A percentile compares a stretch with the other conserved stretches of the same genome.
Conservation (phyloP, 2,797 vertebrate genomes). For the Falco berigora region DNA sequence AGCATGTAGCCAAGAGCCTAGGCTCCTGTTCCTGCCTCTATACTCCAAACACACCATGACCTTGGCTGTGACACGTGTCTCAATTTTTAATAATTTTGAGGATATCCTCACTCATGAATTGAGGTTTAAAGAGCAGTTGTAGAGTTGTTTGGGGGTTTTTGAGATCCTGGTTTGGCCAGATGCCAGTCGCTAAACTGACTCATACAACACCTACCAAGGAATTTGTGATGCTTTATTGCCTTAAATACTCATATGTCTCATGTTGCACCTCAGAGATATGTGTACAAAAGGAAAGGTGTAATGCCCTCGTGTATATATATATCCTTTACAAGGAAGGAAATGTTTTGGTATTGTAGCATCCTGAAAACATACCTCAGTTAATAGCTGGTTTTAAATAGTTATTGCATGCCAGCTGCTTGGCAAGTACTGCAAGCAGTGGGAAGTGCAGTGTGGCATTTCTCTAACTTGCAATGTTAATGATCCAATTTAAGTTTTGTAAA, state of each 20-base stretch:
- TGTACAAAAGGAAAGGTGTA: background rate
- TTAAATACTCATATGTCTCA: background rate
- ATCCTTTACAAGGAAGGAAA: background rate
- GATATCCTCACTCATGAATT: background rate
- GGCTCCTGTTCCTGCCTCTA: background rate
- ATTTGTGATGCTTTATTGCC: background rate
- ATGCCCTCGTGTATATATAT: background rate
- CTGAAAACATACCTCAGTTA: background rate
- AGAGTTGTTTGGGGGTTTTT: background rate
- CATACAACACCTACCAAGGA: background rate
- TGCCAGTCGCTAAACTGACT: background rate
- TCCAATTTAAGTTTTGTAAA: slow-evolving; percentile 34
- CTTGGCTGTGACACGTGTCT: background rate
- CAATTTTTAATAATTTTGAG: background rate
- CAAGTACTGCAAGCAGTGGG: background rate
- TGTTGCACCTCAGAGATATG: background rate
- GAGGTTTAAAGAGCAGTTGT: background rate
- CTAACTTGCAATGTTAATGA: slow-evolving; percentile 58
- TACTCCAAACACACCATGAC: background rate
- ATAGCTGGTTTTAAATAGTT: slow-evolving; percentile 14
- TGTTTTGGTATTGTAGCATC: background rate
- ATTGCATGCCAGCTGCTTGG: background rate
- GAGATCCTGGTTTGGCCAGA: background rate
- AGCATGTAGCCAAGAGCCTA: background rate
- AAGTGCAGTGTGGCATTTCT: background rate